phyloP scores from a whole-genome alignment of 2,113 vertebrate species.

The Colaptes auratus region DNA sequence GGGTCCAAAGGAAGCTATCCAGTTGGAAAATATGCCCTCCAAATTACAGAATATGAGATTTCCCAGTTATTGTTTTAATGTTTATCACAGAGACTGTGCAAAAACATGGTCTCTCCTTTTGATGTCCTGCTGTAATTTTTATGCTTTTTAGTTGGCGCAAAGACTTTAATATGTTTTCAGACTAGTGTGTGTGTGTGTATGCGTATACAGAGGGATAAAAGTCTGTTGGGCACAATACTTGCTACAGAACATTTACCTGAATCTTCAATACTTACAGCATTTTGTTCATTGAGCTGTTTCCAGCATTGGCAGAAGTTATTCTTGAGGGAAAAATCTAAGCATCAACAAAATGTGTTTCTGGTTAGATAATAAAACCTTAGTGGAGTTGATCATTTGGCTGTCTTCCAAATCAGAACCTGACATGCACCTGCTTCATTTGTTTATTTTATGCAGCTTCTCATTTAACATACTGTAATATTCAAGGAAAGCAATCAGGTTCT shows the following conservation, averaged over 20 bases:
- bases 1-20: neutral
- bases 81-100: neutral
- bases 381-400: conserved; percentile 62
- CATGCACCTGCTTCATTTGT: conserved; percentile 66
- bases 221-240: neutral
- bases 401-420: conserved; percentile 47
- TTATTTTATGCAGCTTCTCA: conserved; percentile 56
- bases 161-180: neutral
- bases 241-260: conserved; percentile 33
- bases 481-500: conserved; percentile 49
- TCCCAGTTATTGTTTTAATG: neutral
- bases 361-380: conserved; percentile 75
- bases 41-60: neutral
- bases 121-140: neutral
- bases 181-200: neutral
- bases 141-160: neutral
- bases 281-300: conserved; percentile 54
- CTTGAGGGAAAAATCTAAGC: conserved; percentile 67
- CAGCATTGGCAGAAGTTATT: conserved; percentile 69
- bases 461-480: conserved; percentile 52
- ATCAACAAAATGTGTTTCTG: conserved; percentile 76
- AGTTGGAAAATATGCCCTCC: conserved; percentile 16
- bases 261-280: neutral
- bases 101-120: neutral
- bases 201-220: neutral